These are phyloP conservation scores for Phoebastria nigripes DNA, from an alignment of 2,797 vertebrate species.

Conservation along the genomic window DNA sequence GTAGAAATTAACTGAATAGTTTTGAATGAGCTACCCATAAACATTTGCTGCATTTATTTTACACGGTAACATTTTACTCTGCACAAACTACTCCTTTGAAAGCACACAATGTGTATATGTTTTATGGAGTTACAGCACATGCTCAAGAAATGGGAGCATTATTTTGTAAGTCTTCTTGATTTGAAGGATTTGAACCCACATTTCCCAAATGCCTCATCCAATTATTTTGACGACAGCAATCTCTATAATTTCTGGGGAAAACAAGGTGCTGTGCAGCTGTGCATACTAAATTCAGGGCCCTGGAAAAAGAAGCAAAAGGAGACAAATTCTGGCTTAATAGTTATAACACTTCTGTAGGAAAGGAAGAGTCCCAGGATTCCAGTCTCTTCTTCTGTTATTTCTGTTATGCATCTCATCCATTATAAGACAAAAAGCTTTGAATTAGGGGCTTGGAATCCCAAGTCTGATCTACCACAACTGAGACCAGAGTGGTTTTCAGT, in stretches of 20 bases:
- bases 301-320: background rate
- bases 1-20: constrained; percentile 41
- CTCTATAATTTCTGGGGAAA: constrained; percentile 10
- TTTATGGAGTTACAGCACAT: background rate
- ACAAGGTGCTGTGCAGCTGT: background rate
- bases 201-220: background rate
- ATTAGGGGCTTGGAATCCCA: background rate
- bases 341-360: background rate
- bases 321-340: background rate
- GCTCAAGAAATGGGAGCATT: background rate
- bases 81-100: constrained; percentile 7
- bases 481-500: background rate
- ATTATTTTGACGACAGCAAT: background rate
- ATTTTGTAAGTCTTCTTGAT: background rate
- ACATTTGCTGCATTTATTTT: constrained; percentile 46
- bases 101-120: background rate
- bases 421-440: background rate
- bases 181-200: background rate
- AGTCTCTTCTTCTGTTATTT: background rate
- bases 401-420: background rate
- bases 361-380: background rate
- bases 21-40: constrained; percentile 43
- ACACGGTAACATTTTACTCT: background rate
- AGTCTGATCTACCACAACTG: background rate
- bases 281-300: background rate